Base-by-base conservation (phyloP, 30 jellyfish, hydroid and myxozoan genomes). In the Aurelia coerulea region DNA sequence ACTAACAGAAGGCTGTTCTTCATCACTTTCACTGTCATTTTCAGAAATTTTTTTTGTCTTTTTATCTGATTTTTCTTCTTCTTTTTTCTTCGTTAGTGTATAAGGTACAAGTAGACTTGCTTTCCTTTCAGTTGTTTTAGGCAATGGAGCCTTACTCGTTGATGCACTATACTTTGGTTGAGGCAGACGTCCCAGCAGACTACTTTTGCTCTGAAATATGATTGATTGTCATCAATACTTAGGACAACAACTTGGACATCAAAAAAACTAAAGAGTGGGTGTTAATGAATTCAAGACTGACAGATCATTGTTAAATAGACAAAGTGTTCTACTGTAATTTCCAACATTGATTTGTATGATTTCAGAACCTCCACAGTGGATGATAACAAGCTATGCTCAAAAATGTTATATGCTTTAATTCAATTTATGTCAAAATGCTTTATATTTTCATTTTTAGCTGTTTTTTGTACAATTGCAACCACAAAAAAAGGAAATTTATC, bases 1-100 rank as follows among this genome's bases (percentile, higher is more conserved):
- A 56, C 87, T 80, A 7, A 29, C 34, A 4, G 96, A 56, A 15
- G 76, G 52, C 31, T 56, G 74, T 29, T 90, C 90, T 23, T 80
- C 97, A 68, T 79, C 88, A 70, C 86, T 74, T 16, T 69, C 95
- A 63, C 83, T 63, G 19, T 78, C 96, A 17, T 87, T 81, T 18
- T 70, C 91, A 23, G 70, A 3, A 17, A 0, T 60, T 19, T 69
- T 34, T 49, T 34, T 17, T 31, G 42, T 41, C 1, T 16, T 46
- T 6, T 31, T 70, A 29, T 18, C 59, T n/a, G 65, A 15, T 8
- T 23, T 50, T 4, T 42, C 51, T 60, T 70, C 92, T 35, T 84
- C 88, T 49, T 84, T 84, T 88, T 84, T 84, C 39, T 84, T 84
- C 7, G 83, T 37, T 17, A 84, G 73, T 4, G 93, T 73, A 74